These are phyloP conservation scores for Athalia cordata DNA, from an alignment of 2,888 invertebrate genomes.

Conservation along the genomic window DNA sequence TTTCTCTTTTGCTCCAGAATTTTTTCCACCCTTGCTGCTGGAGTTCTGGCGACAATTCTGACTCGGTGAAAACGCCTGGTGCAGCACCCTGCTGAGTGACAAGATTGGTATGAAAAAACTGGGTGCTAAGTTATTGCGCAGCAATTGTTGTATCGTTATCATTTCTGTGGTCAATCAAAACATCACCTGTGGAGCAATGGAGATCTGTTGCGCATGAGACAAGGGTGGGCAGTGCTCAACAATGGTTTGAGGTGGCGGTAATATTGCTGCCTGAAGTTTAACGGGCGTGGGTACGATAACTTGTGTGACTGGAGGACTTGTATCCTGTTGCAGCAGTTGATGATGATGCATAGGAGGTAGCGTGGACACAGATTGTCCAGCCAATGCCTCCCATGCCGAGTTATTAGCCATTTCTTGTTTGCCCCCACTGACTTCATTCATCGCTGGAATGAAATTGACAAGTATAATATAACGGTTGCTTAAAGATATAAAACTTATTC, in stretches of 20 bases:
- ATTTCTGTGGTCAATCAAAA: not conserved
- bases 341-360: conserved; percentile 64
- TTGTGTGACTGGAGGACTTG: conserved; percentile 64
- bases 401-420: conserved; percentile 72
- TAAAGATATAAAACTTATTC: not conserved
- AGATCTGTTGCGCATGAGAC: conserved; percentile 70
- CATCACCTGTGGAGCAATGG: conserved; percentile 63
- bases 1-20: conserved; percentile 97
- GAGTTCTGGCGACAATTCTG: conserved; percentile 80
- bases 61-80: conserved; percentile 69
- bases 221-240: conserved; percentile 64
- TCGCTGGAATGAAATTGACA: conserved; percentile 56
- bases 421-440: conserved; percentile 73
- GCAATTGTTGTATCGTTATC: not conserved
- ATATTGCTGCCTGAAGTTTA: conserved; percentile 69
- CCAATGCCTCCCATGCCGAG: conserved; percentile 72
- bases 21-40: conserved; percentile 95
- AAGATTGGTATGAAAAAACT: not conserved
- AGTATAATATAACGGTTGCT: conserved; percentile 46
- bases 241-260: conserved; percentile 65
- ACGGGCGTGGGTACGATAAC: conserved; percentile 73
- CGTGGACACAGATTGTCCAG: conserved; percentile 63
- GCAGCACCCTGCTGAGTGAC: conserved; percentile 53
- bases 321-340: conserved; percentile 65
- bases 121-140: not conserved